Percentiles rank a stretch among this genome's conserved stretches.
phyloP scores from a whole-genome alignment of 2,113 vertebrate genomes.

The Scopus umbretta region DNA sequence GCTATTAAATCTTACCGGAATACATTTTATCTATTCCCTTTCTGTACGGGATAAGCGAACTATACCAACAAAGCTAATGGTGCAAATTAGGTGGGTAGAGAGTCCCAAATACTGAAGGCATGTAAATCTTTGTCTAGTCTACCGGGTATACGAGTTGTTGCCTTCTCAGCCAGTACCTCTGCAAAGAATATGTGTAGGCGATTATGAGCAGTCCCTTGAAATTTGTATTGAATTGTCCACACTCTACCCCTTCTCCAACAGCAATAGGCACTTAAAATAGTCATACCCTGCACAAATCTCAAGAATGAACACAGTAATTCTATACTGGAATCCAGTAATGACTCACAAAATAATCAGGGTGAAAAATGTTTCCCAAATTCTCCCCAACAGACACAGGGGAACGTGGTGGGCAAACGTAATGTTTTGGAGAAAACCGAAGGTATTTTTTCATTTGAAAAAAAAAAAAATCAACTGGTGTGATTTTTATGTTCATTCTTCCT shows the following conservation, averaged over 20 bases:
- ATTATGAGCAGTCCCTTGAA: not conserved
- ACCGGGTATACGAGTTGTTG: not conserved
- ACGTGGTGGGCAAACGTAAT: rapidly evolving
- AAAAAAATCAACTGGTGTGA: not conserved
- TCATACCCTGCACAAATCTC: not conserved
- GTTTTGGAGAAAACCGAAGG: not conserved
- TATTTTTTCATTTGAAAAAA: not conserved
- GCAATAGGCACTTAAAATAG: not conserved
- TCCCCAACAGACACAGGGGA: rapidly evolving
- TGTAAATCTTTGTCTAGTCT: not conserved
- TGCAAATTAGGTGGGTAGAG: not conserved
- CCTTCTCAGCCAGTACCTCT: not conserved
- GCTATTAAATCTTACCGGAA: not conserved
- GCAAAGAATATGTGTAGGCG: not conserved
- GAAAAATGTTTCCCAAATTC: not conserved
- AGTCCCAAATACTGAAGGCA: not conserved
- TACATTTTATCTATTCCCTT: not conserved
- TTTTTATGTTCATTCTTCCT: not conserved
- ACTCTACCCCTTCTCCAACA: not conserved
- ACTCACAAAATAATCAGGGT: not conserved
- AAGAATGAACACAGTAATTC: not conserved
- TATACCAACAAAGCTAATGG: not conserved
- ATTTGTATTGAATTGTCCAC: not conserved
- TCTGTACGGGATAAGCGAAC: not conserved
- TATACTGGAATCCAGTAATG: not conserved